phyloP scores from a whole-genome alignment of 2,888 invertebrate species.

The Drosophila mimica region DNA sequence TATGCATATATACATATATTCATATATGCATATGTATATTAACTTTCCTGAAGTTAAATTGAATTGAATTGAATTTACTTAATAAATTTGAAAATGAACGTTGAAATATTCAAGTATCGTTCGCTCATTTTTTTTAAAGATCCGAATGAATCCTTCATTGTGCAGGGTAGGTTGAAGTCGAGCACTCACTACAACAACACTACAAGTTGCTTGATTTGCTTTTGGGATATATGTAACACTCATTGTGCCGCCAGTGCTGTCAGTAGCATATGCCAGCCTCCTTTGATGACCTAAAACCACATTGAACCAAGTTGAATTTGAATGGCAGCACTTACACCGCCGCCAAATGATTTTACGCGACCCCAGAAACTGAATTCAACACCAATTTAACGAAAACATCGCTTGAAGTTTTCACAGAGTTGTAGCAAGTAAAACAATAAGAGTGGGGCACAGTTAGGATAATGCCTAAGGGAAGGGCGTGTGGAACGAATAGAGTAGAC shows the following conservation, averaged over 20 bases:
- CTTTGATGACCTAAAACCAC: conserved; percentile 12
- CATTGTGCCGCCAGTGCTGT: conserved; percentile 1
- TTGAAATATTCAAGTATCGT: too few species aligned
- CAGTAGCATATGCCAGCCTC: conserved; percentile 4
- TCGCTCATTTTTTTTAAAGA: too few species aligned
- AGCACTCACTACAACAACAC: background rate
- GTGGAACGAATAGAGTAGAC: background rate
- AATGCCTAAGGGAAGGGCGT: background rate
- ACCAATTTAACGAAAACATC: conserved; percentile 48
- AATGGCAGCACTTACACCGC: conserved; percentile 52
- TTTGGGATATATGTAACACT: background rate
- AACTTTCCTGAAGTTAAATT: too few species aligned
- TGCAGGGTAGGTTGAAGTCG: background rate
- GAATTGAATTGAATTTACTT: background rate
- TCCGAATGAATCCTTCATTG: background rate
- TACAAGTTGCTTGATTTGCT: background rate
- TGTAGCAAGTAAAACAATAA: conserved; percentile 54
- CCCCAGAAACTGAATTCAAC: conserved; percentile 49
- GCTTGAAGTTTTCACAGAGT: conserved; percentile 33
- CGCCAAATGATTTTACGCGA: conserved; percentile 58
- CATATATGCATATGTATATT: too few species aligned
- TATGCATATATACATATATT: too few species aligned
- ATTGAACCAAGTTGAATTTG: conserved; percentile 38
- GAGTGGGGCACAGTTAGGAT: conserved; percentile 18
- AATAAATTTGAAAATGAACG: background rate